Evolutionary conservation across 2,888 invertebrate species (phyloP), one percentile per base, ranked within the genome.

Genomic region (Adelognathus sp.): DNA sequence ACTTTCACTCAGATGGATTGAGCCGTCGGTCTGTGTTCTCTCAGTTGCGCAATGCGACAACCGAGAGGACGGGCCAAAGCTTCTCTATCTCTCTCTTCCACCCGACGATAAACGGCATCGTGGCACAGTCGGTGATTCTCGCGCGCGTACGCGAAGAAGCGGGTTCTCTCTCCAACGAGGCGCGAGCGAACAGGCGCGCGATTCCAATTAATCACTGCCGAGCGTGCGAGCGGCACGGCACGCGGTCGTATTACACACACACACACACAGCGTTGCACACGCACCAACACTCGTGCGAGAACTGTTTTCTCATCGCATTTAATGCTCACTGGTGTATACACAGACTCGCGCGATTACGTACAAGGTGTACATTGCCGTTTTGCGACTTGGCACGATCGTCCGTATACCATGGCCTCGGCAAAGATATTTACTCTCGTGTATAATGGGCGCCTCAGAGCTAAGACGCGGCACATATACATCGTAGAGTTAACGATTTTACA

Each of bases 191-290:
- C 70, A 11, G 72, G 72, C 80, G 84, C 84, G 83, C 83, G 83
- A 83, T 83, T 75, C 76, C 83, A 82, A 85, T 85, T 86, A 86
- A 86, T 85, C 86, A 84, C 79, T 50, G 64, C 69, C 63, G 76
- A 76, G 75, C 78, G 80, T 73, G 79, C 76, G 78, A 77, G 72
- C 78, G 75, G 71, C 78, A 44, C 76, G 82, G 82, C 83, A 81
- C 81, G 83, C 75, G 83, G 81, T 79, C 56, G 29, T 27, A 66
- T 71, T 24, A 41, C 64, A 31, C 41, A 29, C 66, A 52, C 60
- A 52, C 61, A 66, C 58, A 61, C 61, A 36, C 71, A 54, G 44
- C 29, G 41, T 58, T 36, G 27, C 54, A 56, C 1, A 29, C 16
- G 66, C 21, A 3, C n/a, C 6, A n/a, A 24, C 41, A 24, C 60